Evolutionary conservation across 2,113 vertebrate species (phyloP).

Genomic region (Hucho hucho): DNA sequence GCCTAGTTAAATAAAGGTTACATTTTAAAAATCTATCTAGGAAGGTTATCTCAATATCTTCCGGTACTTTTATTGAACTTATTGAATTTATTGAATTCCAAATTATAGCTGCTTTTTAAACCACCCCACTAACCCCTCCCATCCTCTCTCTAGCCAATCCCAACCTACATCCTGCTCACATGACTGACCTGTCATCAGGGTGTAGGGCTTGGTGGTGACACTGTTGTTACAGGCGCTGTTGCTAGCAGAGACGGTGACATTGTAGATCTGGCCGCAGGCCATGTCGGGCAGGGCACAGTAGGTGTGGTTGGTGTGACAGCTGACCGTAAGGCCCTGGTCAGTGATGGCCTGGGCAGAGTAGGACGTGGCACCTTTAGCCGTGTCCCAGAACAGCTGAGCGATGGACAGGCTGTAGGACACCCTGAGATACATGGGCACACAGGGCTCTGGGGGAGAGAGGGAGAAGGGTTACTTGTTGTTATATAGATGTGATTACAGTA

Average conservation of each 20-base stretch:
- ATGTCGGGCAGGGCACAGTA: constrained; percentile 54
- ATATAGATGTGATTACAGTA: no score
- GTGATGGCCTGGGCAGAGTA: constrained; percentile 60
- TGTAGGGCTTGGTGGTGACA: constrained; percentile 28
- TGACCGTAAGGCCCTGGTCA: constrained; percentile 24
- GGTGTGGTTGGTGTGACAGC: constrained; percentile 51
- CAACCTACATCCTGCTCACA: no score
- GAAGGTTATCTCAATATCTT: no score
- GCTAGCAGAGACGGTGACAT: constrained; percentile 57
- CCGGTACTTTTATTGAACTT: no score
- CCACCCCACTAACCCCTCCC: no score
- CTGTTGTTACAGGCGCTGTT: constrained; percentile 53
- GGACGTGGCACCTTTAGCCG: constrained; percentile 40
- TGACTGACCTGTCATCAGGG: constrained; percentile 61
- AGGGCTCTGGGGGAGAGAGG: constrained; percentile 55
- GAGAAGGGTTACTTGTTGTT: not conserved
- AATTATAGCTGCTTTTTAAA: no score
- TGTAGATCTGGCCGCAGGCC: constrained; percentile 64
- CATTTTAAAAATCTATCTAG: no score
- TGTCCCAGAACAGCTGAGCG: constrained; percentile 52
- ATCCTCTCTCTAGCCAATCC: no score
- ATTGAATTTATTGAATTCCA: no score
- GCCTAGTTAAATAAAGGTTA: no score
- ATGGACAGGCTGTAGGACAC: constrained; percentile 46
- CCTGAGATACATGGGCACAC: constrained; percentile 48